These are phyloP conservation scores for Zaprionus lineosus DNA, from an alignment of 2,888 invertebrate species.

Conservation along the genomic window DNA sequence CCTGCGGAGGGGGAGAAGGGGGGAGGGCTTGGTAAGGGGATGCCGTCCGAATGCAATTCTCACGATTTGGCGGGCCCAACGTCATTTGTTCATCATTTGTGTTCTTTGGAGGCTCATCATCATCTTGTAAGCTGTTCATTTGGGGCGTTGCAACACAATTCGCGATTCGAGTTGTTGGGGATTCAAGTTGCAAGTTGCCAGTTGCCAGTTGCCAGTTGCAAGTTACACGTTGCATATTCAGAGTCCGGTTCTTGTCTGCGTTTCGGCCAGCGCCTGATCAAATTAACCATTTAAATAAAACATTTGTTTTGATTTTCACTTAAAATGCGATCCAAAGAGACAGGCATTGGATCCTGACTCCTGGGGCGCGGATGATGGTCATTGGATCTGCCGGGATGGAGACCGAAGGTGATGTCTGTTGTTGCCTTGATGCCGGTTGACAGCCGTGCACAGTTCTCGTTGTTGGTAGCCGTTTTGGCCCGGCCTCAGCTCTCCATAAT, in stretches of 20 bases:
- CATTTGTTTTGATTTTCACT: constrained; percentile 68
- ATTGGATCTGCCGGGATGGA: neutral
- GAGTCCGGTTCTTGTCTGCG: constrained; percentile 1
- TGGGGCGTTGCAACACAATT: constrained; percentile 47
- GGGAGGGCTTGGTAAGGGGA: too few relatives aligned
- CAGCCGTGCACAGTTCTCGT: constrained; percentile 41
- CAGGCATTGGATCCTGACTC: too few relatives aligned
- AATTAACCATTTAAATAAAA: constrained; percentile 74
- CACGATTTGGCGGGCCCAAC: constrained; percentile 66
- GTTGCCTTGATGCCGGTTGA: constrained; percentile 56
- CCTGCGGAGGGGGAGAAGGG: constrained; percentile 10
- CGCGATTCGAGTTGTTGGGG: neutral
- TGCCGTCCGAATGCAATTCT: constrained; percentile 68
- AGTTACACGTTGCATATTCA: neutral
- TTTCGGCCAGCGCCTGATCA: constrained; percentile 42
- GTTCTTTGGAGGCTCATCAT: constrained; percentile 53
- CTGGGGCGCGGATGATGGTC: too few relatives aligned
- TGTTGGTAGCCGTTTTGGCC: constrained; percentile 31
- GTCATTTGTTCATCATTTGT: constrained; percentile 58
- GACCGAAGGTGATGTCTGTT: too few relatives aligned
- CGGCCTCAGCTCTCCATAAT: constrained; percentile 21
- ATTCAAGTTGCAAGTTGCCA: constrained; percentile 5
- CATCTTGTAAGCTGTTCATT: constrained; percentile 70
- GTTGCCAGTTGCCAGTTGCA: neutral
- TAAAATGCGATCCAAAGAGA: constrained; percentile 1